Evolutionary conservation across 1,140 invertebrate species (phyloP).

Genomic region (Branchinecta lynchi): DNA sequence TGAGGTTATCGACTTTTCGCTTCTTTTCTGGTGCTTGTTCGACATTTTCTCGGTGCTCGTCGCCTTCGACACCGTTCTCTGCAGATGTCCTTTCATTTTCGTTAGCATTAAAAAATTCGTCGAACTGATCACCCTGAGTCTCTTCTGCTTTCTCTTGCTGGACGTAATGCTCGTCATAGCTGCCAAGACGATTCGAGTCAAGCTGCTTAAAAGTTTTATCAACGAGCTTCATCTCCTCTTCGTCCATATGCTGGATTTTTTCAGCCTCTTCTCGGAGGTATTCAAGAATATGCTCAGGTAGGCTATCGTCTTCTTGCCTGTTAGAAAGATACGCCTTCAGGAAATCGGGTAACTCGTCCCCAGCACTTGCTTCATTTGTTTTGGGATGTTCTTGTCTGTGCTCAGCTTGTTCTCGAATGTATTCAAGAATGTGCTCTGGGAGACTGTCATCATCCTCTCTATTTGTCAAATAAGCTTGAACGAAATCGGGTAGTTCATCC

Average conservation of each 20-base stretch:
- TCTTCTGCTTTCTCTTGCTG: not conserved
- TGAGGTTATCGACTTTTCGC: not conserved
- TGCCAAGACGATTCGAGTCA: not conserved
- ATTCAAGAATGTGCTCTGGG: not conserved
- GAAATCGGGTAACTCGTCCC: not conserved
- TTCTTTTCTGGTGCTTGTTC: conserved; percentile 3
- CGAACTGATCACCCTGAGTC: not conserved
- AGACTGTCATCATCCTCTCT: not conserved
- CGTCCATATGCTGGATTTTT: not conserved
- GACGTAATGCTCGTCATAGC: not conserved
- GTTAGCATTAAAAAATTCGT: not conserved
- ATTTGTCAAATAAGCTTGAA: not conserved
- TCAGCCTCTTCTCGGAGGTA: not conserved
- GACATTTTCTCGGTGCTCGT: not conserved
- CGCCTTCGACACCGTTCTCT: not conserved
- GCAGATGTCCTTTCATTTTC: not conserved
- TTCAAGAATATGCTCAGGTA: not conserved
- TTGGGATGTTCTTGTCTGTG: no score
- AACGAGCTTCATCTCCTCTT: not conserved
- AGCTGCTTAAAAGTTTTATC: not conserved
- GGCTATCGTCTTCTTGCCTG: not conserved
- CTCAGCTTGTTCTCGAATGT: not conserved
- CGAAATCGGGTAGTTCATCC: not conserved
- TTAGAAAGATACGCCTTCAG: not conserved
- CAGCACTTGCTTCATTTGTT: not conserved